Base-by-base conservation (phyloP, 2,888 invertebrate species). In the Smittia aterrima region DNA sequence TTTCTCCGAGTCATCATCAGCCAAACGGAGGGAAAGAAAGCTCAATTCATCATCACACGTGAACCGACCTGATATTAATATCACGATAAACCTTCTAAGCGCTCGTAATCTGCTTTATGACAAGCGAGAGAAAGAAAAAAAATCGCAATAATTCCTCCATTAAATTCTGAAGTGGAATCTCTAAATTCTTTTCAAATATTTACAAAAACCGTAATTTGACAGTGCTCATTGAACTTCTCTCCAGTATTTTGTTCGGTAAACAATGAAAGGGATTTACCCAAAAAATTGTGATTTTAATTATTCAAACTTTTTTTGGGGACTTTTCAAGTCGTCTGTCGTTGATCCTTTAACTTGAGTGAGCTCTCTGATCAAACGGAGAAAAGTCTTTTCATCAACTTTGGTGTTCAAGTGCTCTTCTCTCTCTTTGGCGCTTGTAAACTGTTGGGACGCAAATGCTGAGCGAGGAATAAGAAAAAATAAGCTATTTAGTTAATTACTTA, bases 241-340 rank as follows among this genome's bases (percentile, higher is more conserved):
- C 13, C 27, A 58, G 27, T n/a, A 16, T 25, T 64, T 27, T 13
- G 25, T 64, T 64, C n/a, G 13, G 27, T 27, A 64, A 64, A 64
- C 64, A 64, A 27, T 24, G 64, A 16, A 64, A 27, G 25, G 64
- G 64, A 64, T 64, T 64, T 27, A 4, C n/a, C 20, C 64, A 3
- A 3, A 27, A 64, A 64, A 27, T 64, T 64, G 64, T 64, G 64
- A 64, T 64, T 64, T 64, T 64, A 64, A 64, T 64, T 64, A 64
- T 64, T 64, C 64, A 64, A 64, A 25, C 24, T 64, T 24, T 64
- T 64, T 64, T 64, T 64, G n/a, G 3, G 47, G 13, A 13, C 4
- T 47, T 16, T 16, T 13, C 7, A 3, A 13, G 11, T 11, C 53
- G 16, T 53, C 18, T 53, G 4, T 53, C 53, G 16, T 53, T n/a